Base-by-base conservation (phyloP, 2,888 invertebrate genomes). In the Chromoteleia sp. region DNA sequence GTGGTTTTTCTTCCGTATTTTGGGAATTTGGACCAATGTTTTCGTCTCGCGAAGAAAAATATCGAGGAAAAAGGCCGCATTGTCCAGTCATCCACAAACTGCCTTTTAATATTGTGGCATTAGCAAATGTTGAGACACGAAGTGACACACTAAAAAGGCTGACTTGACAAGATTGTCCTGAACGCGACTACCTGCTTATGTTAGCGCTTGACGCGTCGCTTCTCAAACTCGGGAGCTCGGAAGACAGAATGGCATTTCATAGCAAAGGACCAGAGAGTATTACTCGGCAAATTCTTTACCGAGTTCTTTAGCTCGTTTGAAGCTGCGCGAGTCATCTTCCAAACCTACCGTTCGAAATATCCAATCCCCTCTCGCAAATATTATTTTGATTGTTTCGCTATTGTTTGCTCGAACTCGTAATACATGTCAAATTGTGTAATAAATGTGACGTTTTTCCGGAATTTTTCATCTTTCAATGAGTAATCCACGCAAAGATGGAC, bases 251-350 rank as follows among this genome's bases (percentile, higher is more conserved):
- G 83, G 86, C 83, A 86, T 88, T 88, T 88, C 87, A 88, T 88
- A 86, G 86, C 85, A 15, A 79, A 75, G 84, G 81, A 83, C 84
- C 85, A 76, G 76, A 86, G 87, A 85, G 86, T 90, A 90, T 91
- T 91, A 91, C 91, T 89, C 89, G 88, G 90, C 91, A 84, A 89
- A 91, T 91, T 91, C 91, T 87, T 89, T 50, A 41, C 41, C 56
- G 71, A 75, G 79, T 79, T 82, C 73, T 78, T 74, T 50, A 63
- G 70, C 74, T 78, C 70, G 74, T 81, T 63, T 75, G 43, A 45
- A 71, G 41, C 75, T 30, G 70, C 45, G 56, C 82, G 82, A 82
- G 82, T 82, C 82, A 82, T 82, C 75, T 52, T 63, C 61, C 41
- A 61, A 45, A 54, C 76, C 82, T 82, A 82, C 79, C 70, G 78